A percentile compares a stretch with the other conserved stretches of the same genome.
These are phyloP conservation scores for Scleropages formosus DNA, from an alignment of 2,797 vertebrate genomes.

Conservation along the genomic window DNA sequence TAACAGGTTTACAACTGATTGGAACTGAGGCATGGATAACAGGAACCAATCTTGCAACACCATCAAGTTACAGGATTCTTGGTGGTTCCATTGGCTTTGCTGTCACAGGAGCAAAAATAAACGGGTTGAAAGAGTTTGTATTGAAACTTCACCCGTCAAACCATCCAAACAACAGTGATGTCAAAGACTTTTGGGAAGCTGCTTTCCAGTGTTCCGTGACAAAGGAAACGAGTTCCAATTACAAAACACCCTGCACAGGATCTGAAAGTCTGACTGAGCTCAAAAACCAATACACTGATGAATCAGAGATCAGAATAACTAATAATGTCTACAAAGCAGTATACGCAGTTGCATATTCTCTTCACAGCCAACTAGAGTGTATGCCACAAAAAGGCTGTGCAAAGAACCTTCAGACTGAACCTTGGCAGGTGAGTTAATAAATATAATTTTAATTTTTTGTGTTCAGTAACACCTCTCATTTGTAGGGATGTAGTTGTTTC, in stretches of 20 bases:
- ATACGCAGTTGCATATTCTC: constrained; percentile 31
- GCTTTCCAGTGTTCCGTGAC: constrained; percentile 23
- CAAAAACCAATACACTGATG: constrained; percentile 25
- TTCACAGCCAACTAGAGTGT: constrained; percentile 26
- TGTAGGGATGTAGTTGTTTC: too few relatives aligned
- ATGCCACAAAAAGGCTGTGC: neutral
- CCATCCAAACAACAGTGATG: neutral
- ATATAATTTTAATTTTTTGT: too few relatives aligned
- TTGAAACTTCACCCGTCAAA: constrained; percentile 23
- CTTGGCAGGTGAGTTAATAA: too few relatives aligned
- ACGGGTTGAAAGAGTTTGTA: constrained; percentile 20
- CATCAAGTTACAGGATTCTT: constrained; percentile 17
- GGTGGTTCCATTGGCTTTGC: constrained; percentile 28
- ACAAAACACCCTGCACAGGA: constrained; percentile 7
- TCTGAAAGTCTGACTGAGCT: constrained; percentile 9
- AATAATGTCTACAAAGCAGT: constrained; percentile 35
- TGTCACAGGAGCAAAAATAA: constrained; percentile 23
- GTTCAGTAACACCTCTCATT: too few relatives aligned
- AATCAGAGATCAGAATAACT: constrained; percentile 17
- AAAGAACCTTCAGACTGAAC: neutral
- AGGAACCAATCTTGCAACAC: constrained; percentile 4
- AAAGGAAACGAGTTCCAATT: too few relatives aligned
- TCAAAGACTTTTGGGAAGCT: too few relatives aligned
- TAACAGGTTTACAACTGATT: constrained; percentile 24
- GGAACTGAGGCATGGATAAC: constrained; percentile 32